A percentile compares a stretch with the other conserved stretches of the same genome.
phyloP scores from a whole-genome alignment of 2,888 invertebrate species.

The Eledona agricola region DNA sequence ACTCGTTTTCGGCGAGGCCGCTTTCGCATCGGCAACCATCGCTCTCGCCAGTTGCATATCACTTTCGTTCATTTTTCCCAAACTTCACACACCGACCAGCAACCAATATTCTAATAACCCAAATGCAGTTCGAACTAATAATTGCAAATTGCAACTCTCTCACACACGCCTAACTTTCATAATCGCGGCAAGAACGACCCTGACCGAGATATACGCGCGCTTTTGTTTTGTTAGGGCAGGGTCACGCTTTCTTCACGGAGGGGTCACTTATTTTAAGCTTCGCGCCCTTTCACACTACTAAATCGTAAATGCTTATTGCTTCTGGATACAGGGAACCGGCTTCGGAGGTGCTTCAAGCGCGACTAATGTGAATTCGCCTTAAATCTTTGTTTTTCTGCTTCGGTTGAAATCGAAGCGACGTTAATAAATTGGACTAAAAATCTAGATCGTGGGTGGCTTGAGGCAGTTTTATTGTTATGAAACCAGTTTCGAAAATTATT shows the following conservation, averaged over 20 bases:
- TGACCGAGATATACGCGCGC: constrained; percentile 35
- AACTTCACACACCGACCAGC: constrained; percentile 1
- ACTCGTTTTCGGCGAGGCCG: constrained; percentile 67
- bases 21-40: constrained; percentile 68
- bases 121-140: constrained; percentile 8
- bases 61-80: constrained; percentile 73
- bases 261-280: constrained; percentile 31
- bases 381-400: constrained; percentile 18
- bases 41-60: constrained; percentile 78
- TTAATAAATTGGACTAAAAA: constrained; percentile 23
- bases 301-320: neutral
- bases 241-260: constrained; percentile 29
- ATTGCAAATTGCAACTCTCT: constrained; percentile 11
- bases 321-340: constrained; percentile 6
- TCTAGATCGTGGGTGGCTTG: constrained; percentile 19
- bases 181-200: constrained; percentile 39
- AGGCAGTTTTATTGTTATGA: constrained; percentile 14
- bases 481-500: constrained; percentile 8
- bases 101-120: constrained; percentile 6
- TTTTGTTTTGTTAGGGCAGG: constrained; percentile 36
- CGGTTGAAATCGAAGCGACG: constrained; percentile 12
- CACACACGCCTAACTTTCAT: constrained; percentile 33
- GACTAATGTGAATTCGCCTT: constrained; percentile 17
- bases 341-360: constrained; percentile 3
- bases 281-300: constrained; percentile 11